phyloP scores from a whole-genome alignment of 2,113 vertebrate genomes.

The Lasiurus borealis region DNA sequence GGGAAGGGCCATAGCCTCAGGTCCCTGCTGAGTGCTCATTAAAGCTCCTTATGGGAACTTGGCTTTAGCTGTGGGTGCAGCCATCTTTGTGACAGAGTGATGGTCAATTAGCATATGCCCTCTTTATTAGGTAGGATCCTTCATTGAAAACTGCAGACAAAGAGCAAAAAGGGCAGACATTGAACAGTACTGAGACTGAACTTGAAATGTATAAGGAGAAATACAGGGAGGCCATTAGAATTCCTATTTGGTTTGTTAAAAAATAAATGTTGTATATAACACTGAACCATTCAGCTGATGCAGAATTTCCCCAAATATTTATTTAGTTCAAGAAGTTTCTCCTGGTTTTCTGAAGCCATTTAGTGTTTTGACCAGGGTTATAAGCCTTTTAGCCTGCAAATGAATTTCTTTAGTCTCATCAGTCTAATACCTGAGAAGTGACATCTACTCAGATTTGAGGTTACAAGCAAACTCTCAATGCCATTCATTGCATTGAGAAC shows the following conservation, averaged over 20 bases:
- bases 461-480: constrained; percentile 33
- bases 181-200: constrained; percentile 13
- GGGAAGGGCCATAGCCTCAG: too few relatives aligned
- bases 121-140: not conserved
- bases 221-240: not conserved
- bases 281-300: not conserved
- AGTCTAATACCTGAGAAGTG: constrained; percentile 8
- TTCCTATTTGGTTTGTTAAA: not conserved
- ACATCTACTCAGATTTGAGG: not conserved
- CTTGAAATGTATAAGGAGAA: constrained; percentile 12
- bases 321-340: constrained; percentile 42
- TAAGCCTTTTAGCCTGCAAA: not conserved
- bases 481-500: not conserved
- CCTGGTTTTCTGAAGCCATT: not conserved
- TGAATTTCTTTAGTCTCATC: not conserved
- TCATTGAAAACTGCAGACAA: constrained; percentile 30
- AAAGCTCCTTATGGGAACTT: too few relatives aligned
- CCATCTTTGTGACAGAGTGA: too few relatives aligned
- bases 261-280: constrained; percentile 26
- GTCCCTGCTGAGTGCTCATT: too few relatives aligned
- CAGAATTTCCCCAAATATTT: constrained; percentile 15
- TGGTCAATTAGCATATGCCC: too few relatives aligned
- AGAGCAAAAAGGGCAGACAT: not conserved
- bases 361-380: not conserved
- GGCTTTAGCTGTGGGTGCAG: too few relatives aligned